phyloP scores from a whole-genome alignment of 2,797 vertebrate genomes.

The Leptoclinus maculatus region DNA sequence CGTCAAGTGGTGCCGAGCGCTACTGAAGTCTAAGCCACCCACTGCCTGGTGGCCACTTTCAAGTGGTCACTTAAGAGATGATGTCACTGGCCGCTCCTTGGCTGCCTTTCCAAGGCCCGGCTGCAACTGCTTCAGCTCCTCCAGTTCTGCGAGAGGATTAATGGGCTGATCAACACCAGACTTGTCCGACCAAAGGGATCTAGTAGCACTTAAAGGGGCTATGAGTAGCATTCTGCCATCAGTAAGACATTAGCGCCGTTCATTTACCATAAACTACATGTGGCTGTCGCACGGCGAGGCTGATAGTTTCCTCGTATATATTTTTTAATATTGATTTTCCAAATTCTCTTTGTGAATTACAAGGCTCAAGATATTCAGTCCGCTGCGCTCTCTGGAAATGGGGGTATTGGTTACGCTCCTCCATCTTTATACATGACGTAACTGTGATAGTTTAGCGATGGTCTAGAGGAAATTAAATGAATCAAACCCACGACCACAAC shows the following conservation, averaged over 20 bases:
- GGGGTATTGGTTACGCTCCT: background rate
- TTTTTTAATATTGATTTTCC: background rate
- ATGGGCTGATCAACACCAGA: conserved; percentile 50
- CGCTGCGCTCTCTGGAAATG: background rate
- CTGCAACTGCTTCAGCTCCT: conserved; percentile 34
- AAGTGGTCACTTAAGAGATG: conserved; percentile 73
- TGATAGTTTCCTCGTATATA: background rate
- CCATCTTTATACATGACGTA: background rate
- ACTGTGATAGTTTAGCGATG: background rate
- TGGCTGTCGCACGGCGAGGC: background rate
- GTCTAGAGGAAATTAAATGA: conserved; percentile 19
- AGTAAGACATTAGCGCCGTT: conserved; percentile 2
- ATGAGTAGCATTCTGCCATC: conserved; percentile 20
- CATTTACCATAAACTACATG: conserved; percentile 1
- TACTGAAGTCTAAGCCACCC: conserved; percentile 70
- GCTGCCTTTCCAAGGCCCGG: conserved; percentile 31
- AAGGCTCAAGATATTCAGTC: background rate
- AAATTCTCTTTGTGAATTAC: background rate
- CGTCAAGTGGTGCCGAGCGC: conserved; percentile 66
- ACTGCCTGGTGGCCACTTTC: conserved; percentile 63
- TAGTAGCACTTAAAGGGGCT: conserved; percentile 16
- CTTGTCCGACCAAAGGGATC: conserved; percentile 27
- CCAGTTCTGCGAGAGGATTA: conserved; percentile 11
- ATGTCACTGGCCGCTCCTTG: conserved; percentile 69
- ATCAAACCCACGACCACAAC: conserved; percentile 2